These are phyloP conservation scores for Molothrus aeneus DNA, from an alignment of 2,797 vertebrate species.

Conservation along the genomic window DNA sequence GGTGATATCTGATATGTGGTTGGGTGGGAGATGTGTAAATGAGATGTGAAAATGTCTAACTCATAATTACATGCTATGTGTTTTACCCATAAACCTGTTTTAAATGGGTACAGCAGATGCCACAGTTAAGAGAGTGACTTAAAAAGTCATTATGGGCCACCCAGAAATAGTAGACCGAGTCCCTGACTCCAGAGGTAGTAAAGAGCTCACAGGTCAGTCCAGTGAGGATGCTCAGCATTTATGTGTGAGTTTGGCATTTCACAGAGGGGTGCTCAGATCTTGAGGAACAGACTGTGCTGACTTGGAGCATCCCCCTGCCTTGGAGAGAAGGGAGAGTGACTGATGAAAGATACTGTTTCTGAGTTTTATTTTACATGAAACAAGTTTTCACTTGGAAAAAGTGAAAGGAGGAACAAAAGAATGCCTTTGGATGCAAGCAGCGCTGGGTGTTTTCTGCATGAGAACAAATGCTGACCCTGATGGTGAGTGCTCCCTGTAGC, in stretches of 20 bases:
- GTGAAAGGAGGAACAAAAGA: neutral
- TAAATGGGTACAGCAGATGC: neutral
- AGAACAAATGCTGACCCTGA: neutral
- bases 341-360: neutral
- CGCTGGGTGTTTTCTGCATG: neutral
- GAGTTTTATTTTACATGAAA: neutral
- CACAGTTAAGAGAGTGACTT: neutral
- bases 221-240: conserved; percentile 9
- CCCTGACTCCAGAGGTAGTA: conserved; percentile 20
- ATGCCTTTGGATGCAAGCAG: neutral
- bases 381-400: neutral
- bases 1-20: neutral
- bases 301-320: neutral
- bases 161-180: neutral
- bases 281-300: conserved; percentile 10
- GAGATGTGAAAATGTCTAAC: neutral
- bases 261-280: neutral
- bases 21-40: neutral
- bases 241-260: neutral
- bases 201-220: conserved; percentile 14
- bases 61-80: neutral
- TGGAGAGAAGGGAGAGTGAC: neutral
- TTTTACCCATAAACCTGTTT: neutral
- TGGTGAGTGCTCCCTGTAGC: neutral
- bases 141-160: neutral